Conservation (phyloP, 1,140 invertebrate species). For the Acromyrmex heyeri region DNA sequence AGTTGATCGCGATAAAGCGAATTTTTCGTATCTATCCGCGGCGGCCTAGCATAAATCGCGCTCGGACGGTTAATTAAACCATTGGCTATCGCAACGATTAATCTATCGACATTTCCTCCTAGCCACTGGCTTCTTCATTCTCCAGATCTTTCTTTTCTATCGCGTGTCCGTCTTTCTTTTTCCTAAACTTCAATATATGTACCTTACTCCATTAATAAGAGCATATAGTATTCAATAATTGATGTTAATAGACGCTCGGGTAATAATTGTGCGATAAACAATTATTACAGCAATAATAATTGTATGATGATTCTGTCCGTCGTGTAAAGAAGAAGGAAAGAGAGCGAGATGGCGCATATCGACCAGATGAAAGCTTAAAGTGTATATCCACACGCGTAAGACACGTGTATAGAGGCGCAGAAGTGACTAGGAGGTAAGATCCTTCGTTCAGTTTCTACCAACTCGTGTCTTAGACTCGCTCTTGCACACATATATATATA, state of each 20-base stretch:
- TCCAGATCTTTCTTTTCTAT: constrained; percentile 35
- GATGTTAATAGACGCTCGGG: background rate
- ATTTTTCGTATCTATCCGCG: constrained; percentile 71
- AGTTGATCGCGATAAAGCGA: constrained; percentile 54
- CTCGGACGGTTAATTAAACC: constrained; percentile 80
- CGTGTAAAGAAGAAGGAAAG: constrained; percentile 11
- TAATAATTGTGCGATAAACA: constrained; percentile 23
- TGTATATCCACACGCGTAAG: constrained; percentile 58
- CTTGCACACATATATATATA: constrained; percentile 68
- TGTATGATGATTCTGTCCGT: background rate
- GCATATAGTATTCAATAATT: background rate
- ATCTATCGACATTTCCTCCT: constrained; percentile 79
- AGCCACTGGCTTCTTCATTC: constrained; percentile 44
- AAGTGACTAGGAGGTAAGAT: constrained; percentile 66
- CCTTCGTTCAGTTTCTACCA: constrained; percentile 23
- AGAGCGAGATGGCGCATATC: constrained; percentile 28
- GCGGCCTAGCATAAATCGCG: constrained; percentile 71
- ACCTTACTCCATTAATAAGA: background rate
- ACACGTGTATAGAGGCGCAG: constrained; percentile 38
- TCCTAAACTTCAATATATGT: background rate
- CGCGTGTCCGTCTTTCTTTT: constrained; percentile 29
- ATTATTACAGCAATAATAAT: background rate
- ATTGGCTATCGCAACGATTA: constrained; percentile 82
- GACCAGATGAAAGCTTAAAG: constrained; percentile 35
- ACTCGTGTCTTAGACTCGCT: constrained; percentile 24